Base-by-base conservation (phyloP, 1,140 invertebrate genomes). In the Cyphomyrmex costatus region DNA sequence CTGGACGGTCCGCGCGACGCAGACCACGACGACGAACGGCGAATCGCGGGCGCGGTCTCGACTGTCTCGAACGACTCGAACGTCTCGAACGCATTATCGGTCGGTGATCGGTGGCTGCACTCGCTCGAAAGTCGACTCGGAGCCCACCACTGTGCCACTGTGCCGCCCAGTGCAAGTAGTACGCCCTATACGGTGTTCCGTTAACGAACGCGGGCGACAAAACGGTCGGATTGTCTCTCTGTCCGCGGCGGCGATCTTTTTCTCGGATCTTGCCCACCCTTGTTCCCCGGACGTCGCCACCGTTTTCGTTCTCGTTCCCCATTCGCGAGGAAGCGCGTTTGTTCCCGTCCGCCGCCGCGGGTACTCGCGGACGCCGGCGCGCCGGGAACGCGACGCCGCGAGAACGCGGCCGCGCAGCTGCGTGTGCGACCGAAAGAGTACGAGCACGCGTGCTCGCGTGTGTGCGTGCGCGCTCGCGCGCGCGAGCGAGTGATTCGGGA, bases 341-440 rank as follows among this genome's bases (percentile, higher is more conserved):
- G 16, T 65, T n/a, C 19, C n/a, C 27, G 27, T 65, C 14, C 7
- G 21, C 1, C 33, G n/a, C n/a, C 12, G 33, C 21, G 73, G 10
- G 4, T 19, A 42, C 36, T 49, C 74, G 58, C 10, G 21, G 42
- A 78, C 76, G 78, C 65, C 51, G 60, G 27, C 60, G 77, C 46
- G 77, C 42, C 46, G 61, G 46, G 46, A 66, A 65, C 61, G 21
- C 65, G 63, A 63, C 74, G 74, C 58, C 56, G 74, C 76, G 76
- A 78, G 36, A 79, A 77, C 74, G 74, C 73, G 21, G 42, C n/a
- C 77, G 78, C 79, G 68, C 79, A 83, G 79, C 68, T 83, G 79
- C 79, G 79, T 60, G 68, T 27, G 66, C 79, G 78, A 80, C 3
- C 42, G 21, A 24, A 21, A 12, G 19, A 66, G n/a, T 10, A n/a